These are phyloP conservation scores for Octomys mimax DNA, from an alignment of 2,797 vertebrate genomes.

Conservation along the genomic window DNA sequence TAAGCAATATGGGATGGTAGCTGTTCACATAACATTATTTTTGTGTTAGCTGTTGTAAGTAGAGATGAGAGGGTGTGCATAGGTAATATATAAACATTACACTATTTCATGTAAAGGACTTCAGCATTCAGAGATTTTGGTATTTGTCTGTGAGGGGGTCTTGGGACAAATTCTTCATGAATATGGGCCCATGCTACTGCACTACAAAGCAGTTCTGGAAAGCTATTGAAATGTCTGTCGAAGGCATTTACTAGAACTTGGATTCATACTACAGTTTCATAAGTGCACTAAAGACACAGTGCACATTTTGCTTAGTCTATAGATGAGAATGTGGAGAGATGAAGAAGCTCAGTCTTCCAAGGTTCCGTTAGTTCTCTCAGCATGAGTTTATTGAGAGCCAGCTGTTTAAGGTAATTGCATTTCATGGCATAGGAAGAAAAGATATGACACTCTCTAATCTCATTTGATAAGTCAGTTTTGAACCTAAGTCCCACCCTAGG, in stretches of 20 bases:
- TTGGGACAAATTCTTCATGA: background rate
- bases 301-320: background rate
- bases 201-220: slow-evolving; percentile 18
- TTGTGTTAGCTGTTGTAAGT: background rate
- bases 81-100: background rate
- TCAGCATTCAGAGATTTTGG: background rate
- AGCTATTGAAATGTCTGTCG: background rate
- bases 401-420: background rate
- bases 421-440: background rate
- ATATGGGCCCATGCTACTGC: background rate
- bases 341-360: background rate
- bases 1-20: background rate
- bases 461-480: background rate
- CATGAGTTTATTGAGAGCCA: background rate
- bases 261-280: background rate
- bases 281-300: background rate
- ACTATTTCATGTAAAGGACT: background rate
- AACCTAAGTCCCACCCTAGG: background rate
- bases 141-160: background rate
- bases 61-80: background rate
- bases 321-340: background rate
- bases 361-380: slow-evolving; percentile 9
- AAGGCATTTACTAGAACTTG: background rate
- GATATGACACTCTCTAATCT: background rate
- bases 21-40: background rate